Percentiles rank a stretch among this genome's conserved stretches.
Conservation (phyloP, 1,140 invertebrate genomes). For the Branchinecta lindahli region DNA sequence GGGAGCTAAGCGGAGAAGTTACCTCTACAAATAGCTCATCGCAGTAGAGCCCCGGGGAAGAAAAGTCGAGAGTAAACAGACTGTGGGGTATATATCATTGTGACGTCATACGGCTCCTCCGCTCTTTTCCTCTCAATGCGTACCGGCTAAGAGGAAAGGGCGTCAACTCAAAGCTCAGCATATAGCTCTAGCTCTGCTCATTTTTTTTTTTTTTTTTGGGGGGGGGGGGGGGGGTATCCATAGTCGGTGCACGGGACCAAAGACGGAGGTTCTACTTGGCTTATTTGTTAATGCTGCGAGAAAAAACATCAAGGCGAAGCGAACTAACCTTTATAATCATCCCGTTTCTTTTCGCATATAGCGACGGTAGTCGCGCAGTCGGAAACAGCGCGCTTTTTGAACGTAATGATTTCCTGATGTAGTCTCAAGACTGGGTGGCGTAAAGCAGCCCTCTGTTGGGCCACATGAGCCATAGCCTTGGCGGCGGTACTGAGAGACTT, state of each 20-base stretch:
- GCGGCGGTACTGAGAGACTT: constrained; percentile 88
- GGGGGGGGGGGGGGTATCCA: too few relatives aligned
- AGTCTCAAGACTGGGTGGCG: constrained; percentile 71
- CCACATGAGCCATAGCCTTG: constrained; percentile 84
- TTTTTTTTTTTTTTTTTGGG: too few relatives aligned
- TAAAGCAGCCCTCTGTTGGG: constrained; percentile 77
- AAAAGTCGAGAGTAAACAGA: too few relatives aligned
- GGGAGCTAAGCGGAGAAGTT: too few relatives aligned
- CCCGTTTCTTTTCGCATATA: constrained; percentile 84
- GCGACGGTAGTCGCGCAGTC: constrained; percentile 81
- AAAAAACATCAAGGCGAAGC: not conserved
- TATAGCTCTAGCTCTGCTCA: too few relatives aligned
- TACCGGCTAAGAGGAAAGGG: too few relatives aligned
- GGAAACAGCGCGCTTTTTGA: constrained; percentile 76
- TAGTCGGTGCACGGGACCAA: too few relatives aligned
- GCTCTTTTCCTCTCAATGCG: too few relatives aligned
- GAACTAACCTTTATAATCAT: constrained; percentile 51
- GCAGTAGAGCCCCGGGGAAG: not conserved
- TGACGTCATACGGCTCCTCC: too few relatives aligned
- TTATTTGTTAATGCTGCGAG: not conserved
- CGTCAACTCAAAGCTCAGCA: too few relatives aligned
- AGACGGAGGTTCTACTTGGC: not conserved
- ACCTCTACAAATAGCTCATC: not conserved
- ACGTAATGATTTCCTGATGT: constrained; percentile 93
- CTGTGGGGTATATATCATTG: too few relatives aligned